Conservation (phyloP, 2,888 invertebrate species). For the Deilephila elpenor region DNA sequence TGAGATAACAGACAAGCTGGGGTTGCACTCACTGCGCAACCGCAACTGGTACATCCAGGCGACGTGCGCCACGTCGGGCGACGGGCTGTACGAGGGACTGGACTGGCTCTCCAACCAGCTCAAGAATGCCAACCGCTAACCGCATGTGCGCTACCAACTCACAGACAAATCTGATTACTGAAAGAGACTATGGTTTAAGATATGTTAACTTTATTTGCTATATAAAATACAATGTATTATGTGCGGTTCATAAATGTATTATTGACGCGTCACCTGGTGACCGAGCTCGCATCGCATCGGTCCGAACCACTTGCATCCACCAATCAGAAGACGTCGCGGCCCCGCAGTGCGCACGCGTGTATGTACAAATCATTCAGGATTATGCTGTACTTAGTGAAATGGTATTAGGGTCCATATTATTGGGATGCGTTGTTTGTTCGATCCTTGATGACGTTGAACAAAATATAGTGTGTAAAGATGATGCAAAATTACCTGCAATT, state of each 20-base stretch:
- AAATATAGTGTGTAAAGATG: conserved; percentile 81
- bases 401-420: conserved; percentile 57
- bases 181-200: conserved; percentile 85
- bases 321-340: conserved; percentile 13
- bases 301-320: conserved; percentile 44
- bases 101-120: conserved; percentile 99
- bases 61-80: conserved; percentile 99
- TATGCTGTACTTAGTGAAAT: conserved; percentile 47
- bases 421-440: conserved; percentile 71
- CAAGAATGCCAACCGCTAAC: conserved; percentile 98
- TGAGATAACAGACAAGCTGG: conserved; percentile 99
- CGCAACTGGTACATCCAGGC: conserved; percentile 99
- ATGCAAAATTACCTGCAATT: conserved; percentile 75
- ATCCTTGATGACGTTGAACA: conserved; percentile 79
- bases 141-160: conserved; percentile 67
- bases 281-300: conserved; percentile 66
- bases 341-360: not conserved
- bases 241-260: conserved; percentile 81
- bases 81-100: conserved; percentile 99
- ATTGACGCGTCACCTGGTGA: conserved; percentile 73
- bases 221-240: conserved; percentile 81
- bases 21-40: conserved; percentile 98
- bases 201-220: conserved; percentile 85
- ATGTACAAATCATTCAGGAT: conserved; percentile 50
- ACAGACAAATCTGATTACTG: conserved; percentile 78